Evolutionary conservation across 2,888 invertebrate species (phyloP).

Genomic region (Galerucella calmariensis): DNA sequence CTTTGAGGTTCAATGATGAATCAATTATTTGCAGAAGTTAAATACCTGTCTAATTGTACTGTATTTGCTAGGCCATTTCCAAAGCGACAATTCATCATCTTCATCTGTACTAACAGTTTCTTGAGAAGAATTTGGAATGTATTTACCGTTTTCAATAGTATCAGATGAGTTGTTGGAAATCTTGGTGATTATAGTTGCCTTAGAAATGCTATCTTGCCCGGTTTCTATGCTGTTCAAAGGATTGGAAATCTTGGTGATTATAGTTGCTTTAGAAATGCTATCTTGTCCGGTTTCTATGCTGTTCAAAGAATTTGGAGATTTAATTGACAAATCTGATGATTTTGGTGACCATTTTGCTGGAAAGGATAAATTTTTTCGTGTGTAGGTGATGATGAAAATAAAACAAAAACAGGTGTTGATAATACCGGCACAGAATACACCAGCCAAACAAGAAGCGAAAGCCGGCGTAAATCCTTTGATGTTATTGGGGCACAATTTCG

Average conservation of each 20-base stretch:
- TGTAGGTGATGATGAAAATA: too few species aligned
- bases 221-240: background rate
- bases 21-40: background rate
- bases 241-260: background rate
- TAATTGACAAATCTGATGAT: background rate
- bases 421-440: too few species aligned
- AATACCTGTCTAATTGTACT: slow-evolving; percentile 17
- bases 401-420: too few species aligned
- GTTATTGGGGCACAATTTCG: too few species aligned
- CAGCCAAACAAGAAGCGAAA: too few species aligned
- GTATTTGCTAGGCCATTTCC: slow-evolving; percentile 15
- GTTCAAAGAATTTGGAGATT: slow-evolving; percentile 5
- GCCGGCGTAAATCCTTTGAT: too few species aligned
- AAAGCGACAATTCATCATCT: slow-evolving; percentile 7
- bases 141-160: background rate
- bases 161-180: background rate
- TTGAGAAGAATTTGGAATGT: background rate
- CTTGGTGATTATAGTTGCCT: background rate
- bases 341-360: slow-evolving; percentile 1
- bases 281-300: background rate
- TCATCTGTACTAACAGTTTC: background rate
- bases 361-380: background rate
- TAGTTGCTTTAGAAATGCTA: background rate
- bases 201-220: background rate
- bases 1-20: background rate